These are phyloP conservation scores for Boleophthalmus pectinirostris DNA, from an alignment of 2,113 vertebrate genomes.

Conservation along the genomic window DNA sequence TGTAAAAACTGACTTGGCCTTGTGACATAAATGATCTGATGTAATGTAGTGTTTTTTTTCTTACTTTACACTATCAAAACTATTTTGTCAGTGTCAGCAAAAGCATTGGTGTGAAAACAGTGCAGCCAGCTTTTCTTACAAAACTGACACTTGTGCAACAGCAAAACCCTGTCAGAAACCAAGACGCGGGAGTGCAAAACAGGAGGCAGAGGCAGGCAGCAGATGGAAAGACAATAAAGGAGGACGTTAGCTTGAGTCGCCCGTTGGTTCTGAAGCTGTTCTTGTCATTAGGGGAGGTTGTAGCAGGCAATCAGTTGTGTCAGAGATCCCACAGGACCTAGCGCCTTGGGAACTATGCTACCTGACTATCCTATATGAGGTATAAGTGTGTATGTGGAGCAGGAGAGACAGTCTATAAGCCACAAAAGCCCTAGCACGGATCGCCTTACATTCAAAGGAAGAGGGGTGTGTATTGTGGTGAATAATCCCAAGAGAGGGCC, in stretches of 20 bases:
- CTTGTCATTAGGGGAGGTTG: conserved; percentile 24
- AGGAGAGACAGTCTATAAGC: background rate
- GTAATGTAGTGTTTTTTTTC: too few species aligned
- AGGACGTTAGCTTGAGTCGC: conserved; percentile 11
- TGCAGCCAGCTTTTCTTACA: background rate
- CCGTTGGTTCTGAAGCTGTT: conserved; percentile 24
- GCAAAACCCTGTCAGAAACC: background rate
- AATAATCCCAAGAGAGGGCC: conserved; percentile 26
- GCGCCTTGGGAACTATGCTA: conserved; percentile 12
- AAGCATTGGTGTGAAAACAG: background rate
- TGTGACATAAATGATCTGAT: too few species aligned
- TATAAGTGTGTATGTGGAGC: conserved; percentile 19
- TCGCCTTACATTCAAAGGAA: conserved; percentile 12
- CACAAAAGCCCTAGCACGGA: conserved; percentile 9
- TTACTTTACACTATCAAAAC: background rate
- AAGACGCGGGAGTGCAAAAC: background rate
- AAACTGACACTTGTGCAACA: conserved; percentile 6
- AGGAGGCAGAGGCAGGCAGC: background rate
- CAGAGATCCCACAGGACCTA: conserved; percentile 31
- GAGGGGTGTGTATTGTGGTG: conserved; percentile 14
- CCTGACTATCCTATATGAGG: conserved; percentile 18
- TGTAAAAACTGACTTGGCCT: too few species aligned
- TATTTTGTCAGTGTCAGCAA: background rate
- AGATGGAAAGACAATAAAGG: conserved; percentile 25
- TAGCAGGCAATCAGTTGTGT: conserved; percentile 38